Evolutionary conservation across 2,113 vertebrate species (phyloP), one percentile per base, ranked within the genome.

Genomic region (Pseudopodoces humilis): DNA sequence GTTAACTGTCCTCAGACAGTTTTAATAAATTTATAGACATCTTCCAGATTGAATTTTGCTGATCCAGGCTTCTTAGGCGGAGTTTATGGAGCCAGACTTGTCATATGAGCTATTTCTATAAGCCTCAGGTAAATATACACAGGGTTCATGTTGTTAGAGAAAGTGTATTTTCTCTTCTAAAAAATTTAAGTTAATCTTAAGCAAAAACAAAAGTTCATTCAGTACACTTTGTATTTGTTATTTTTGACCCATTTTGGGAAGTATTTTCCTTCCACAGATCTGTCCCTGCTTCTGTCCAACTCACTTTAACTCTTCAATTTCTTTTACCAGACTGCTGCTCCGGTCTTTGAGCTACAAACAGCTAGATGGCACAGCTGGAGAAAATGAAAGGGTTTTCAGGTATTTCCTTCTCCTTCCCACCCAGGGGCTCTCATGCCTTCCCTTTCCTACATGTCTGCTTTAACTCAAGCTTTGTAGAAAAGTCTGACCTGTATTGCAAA

Each of bases 61-160:
- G 87, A 95, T 84, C 87, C 56, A 82, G 64, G 28, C 67, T 94
- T 79, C 91, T 90, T 90, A 95, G 80, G 81, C 0, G 0, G 75
- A 96, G 91, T 95, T 97, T 96, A 93, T 88, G 95, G 94, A 96
- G 83, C 94, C 95, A 96, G 79, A 71, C 68, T 71, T 80, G 83
- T 96, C 94, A 97, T 95, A 88, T 16, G 84, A 97, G 56, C 87
- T 97, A 96, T 96, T 97, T 96, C 90, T 93, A 95, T 88, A 97
- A 95, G 88, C 81, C 65, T 93, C 89, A 92, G 94, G 94, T 97
- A 96, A 97, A 96, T 94, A 95, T 85, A 96, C 78, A 92, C 64
- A 80, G 84, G 52, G 83, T 88, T 95, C 18, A 7, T 81, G 95
- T 91, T 95, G 79, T 96, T 52, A 90, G 59, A 91, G 88, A 96